These are phyloP conservation scores for Neria commutata DNA, from an alignment of 2,888 invertebrate species.

Conservation along the genomic window DNA sequence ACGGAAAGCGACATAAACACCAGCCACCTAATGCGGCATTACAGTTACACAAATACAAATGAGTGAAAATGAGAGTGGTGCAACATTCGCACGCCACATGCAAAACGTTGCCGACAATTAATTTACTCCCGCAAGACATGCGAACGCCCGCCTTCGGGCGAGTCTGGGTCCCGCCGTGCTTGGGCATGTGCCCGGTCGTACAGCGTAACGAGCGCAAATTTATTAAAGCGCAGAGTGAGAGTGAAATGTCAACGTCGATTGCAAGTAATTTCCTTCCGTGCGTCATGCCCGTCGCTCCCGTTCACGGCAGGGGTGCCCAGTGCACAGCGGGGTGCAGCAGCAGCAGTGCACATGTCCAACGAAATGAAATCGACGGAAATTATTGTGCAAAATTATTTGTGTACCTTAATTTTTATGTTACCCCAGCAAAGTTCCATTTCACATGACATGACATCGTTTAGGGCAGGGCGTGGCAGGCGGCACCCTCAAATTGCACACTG, in stretches of 20 bases:
- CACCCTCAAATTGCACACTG: no score
- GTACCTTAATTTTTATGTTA: no score
- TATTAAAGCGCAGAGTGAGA: neutral
- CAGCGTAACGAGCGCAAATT: neutral
- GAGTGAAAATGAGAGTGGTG: slow-evolving; percentile 12
- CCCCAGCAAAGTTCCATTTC: no score
- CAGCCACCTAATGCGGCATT: neutral
- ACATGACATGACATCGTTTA: no score
- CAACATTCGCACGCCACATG: neutral
- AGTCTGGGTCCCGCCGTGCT: slow-evolving; percentile 1
- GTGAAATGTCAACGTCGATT: slow-evolving; percentile 26
- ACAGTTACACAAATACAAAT: slow-evolving; percentile 20
- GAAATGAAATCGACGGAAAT: neutral
- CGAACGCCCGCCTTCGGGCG: slow-evolving; percentile 38
- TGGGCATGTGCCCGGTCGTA: no score
- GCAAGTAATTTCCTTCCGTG: slow-evolving; percentile 37
- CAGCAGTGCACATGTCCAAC: no score
- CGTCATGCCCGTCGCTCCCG: neutral
- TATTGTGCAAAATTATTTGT: slow-evolving; percentile 4
- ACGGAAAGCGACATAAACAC: neutral
- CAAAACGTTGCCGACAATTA: slow-evolving; percentile 42
- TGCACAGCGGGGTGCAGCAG: neutral
- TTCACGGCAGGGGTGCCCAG: neutral
- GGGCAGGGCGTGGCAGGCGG: no score
- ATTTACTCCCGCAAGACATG: slow-evolving; percentile 51